These are phyloP conservation scores for Callaeas wilsoni DNA, from an alignment of 2,113 vertebrate genomes.

Conservation along the genomic window DNA sequence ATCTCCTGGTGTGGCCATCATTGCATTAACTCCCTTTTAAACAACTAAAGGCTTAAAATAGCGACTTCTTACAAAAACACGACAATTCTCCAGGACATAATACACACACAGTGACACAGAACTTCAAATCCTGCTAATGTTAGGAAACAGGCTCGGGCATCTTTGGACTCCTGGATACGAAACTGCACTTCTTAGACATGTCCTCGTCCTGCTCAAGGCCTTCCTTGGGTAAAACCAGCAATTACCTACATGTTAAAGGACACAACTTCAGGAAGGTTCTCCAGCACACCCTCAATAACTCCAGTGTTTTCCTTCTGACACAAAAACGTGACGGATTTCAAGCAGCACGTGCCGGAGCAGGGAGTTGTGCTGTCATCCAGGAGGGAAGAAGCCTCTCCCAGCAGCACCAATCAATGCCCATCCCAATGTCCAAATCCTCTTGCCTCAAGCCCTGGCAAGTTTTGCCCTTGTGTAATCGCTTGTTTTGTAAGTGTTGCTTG, in stretches of 20 bases:
- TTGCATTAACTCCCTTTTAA: background rate
- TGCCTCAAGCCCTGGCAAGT: background rate
- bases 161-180: background rate
- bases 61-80: background rate
- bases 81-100: background rate
- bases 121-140: background rate
- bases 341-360: background rate
- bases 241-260: background rate
- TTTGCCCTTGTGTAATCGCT: background rate
- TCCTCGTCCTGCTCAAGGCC: background rate
- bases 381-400: background rate
- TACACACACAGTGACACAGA: rapidly evolving
- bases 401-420: background rate
- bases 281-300: background rate
- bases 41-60: background rate
- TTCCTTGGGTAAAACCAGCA: background rate
- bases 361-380: background rate
- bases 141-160: background rate
- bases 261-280: background rate
- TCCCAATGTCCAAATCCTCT: background rate
- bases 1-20: rapidly evolving
- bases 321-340: background rate
- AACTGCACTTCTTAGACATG: rapidly evolving
- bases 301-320: background rate
- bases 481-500: background rate